Base-by-base conservation (phyloP, 2,113 vertebrate genomes). In the Bubo blakistoni region DNA sequence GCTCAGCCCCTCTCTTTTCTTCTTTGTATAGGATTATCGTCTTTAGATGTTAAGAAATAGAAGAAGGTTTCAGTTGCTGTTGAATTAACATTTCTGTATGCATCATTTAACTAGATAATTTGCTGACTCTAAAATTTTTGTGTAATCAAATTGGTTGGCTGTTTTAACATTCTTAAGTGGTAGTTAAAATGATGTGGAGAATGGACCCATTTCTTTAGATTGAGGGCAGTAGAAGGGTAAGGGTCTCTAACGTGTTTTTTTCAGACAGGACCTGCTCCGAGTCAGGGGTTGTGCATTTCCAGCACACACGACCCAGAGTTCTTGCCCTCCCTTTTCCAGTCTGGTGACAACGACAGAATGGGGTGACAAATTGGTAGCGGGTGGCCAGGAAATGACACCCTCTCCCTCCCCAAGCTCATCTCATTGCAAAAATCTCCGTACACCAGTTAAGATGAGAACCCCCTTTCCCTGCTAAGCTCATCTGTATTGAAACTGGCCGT, bases 71-170 rank as follows among this genome's bases (percentile, higher is more conserved):
- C 17, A 7, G 70, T 90, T 90, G 89, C 89, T 65, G 58, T 92
- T 83, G 89, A 83, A 84, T 88, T 94, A 94, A 90, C 84, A 57
- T 94, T 95, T 94, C 58, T 89, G 1, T 83, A 84, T 4, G 44
- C 93, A 81, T 96, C 81, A 95, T 96, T 94, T 95, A 93, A 91
- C 70, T 47, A 89, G 95, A 74, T 84, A 52, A 93, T 96, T 96
- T 96, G 94, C 94, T 87, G 95, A 94, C 66, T 84, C 79, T 78
- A 14, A 58, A 52, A 59, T 95, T 97, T 94, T 95, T 90, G 59
- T 93, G 66, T 91, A 79, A 58, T 78, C 82, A 94, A 66, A 91
- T 90, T 73, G 86, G n/a, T 88, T 71, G 26, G 32, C 73, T 85
- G 46, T 70, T 94, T 59, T 54, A 85, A 67, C 59, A 57, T 89